Conservation (phyloP, 1,140 invertebrate species). For the Brachionus koreanus region DNA sequence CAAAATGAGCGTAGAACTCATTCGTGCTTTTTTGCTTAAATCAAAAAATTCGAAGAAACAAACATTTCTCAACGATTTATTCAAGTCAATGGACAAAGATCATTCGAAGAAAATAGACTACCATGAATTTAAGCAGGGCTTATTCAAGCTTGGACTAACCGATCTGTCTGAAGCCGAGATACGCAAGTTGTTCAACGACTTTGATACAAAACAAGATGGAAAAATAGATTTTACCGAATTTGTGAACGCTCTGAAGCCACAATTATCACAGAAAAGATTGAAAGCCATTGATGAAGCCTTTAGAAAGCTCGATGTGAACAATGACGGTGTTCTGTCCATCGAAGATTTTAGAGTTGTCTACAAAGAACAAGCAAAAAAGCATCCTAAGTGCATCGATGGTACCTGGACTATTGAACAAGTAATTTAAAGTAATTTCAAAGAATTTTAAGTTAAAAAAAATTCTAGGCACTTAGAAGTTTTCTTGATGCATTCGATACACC, state of each 20-base stretch:
- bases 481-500: constrained; percentile 40
- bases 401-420: constrained; percentile 41
- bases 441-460: neutral
- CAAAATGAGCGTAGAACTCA: constrained; percentile 42
- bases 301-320: constrained; percentile 30
- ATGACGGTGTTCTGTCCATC: constrained; percentile 39
- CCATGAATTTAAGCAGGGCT: constrained; percentile 35
- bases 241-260: neutral
- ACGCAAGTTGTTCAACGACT: constrained; percentile 36
- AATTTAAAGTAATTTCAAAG: neutral
- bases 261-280: neutral
- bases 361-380: constrained; percentile 30
- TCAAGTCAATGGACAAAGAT: constrained; percentile 43
- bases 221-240: constrained; percentile 43
- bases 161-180: constrained; percentile 40
- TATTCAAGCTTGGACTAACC: neutral
- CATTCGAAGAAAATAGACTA: constrained; percentile 34
- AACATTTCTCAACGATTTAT: constrained; percentile 29
- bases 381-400: constrained; percentile 33
- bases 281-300: constrained; percentile 35
- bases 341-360: constrained; percentile 43
- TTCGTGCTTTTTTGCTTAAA: constrained; percentile 41
- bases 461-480: constrained; percentile 41
- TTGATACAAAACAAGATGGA: constrained; percentile 41
- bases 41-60: constrained; percentile 30